Base-by-base conservation (phyloP, 1,140 invertebrate genomes). In the Pogonus chalceus region DNA sequence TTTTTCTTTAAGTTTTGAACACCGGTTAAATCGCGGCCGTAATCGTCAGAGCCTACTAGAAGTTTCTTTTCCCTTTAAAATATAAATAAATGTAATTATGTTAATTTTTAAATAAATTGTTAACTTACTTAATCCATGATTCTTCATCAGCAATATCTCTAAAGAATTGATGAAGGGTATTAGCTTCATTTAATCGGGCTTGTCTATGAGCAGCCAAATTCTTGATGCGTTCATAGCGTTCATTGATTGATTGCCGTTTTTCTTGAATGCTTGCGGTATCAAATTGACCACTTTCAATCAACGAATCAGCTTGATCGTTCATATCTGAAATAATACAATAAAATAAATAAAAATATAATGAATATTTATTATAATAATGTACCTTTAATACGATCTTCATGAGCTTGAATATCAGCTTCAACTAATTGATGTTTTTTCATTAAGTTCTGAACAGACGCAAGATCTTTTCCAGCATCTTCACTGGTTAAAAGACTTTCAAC, bases 361-460 rank as follows among this genome's bases (percentile, higher is more conserved):
- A 31, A 31, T 7, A 31, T 31, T 14, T 31, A 31, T 31, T 31
- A 31, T 14, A 14, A 31, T 14, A 31, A 54, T 39, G 35, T 73
- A 79, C 89, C 90, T 64, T 88, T 90, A 61, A 99, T 95, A 49
- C 96, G 82, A 66, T 99, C 96, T 67, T 97, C 92, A 69, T 96
- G 92, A 7, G 92, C 90, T 67, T 85, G 83, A 65, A 99, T 95
- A 69, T 99, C 96, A 35, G 95, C 94, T 69, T 99, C 95, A 14
- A 99, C 89, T 22, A 99, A 76, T 68, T 98, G 93, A 72, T 99
- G 96, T 69, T 99, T 99, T 78, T 99, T 99, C 79, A 96, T 90
- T 31, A 99, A 75, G 75, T 99, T 98, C 75, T 99, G 95, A n/a
- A 99, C 96, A 0, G 94, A 96, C 0, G 93, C 91, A 49, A 99